These are phyloP conservation scores for Agapornis canus DNA, from an alignment of 2,797 vertebrate species.

Conservation along the genomic window DNA sequence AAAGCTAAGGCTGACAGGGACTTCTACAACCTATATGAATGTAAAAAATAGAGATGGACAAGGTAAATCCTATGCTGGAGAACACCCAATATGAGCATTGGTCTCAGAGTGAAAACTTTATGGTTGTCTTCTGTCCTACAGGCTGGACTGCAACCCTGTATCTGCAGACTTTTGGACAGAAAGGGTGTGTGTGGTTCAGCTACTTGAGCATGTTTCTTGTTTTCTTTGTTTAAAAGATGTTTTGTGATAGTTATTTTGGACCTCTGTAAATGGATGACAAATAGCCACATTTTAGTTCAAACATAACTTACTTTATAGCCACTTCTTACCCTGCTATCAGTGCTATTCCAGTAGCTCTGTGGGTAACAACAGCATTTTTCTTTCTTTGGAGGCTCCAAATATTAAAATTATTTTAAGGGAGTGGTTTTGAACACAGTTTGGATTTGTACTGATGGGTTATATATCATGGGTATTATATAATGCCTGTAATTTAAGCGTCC, in stretches of 20 bases:
- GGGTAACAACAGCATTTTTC: neutral
- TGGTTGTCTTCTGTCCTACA: neutral
- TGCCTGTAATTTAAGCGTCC: slow-evolving; percentile 1
- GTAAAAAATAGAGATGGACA: neutral
- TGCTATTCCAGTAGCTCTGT: slow-evolving; percentile 6
- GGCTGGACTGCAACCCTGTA: neutral
- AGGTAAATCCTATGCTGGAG: neutral
- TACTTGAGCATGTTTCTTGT: neutral
- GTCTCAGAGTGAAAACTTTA: neutral
- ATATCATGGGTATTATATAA: slow-evolving; percentile 27
- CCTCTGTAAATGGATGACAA: slow-evolving; percentile 6
- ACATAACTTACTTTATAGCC: neutral
- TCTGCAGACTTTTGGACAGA: neutral
- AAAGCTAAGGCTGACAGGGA: neutral
- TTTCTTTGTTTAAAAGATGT: slow-evolving; percentile 3
- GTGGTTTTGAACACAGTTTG: slow-evolving; percentile 3
- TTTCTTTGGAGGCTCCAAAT: neutral
- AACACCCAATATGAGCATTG: neutral
- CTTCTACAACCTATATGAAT: neutral
- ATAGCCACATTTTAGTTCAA: slow-evolving; percentile 22
- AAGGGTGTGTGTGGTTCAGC: neutral
- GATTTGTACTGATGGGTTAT: neutral
- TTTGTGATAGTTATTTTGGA: neutral
- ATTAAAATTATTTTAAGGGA: neutral
- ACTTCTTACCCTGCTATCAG: neutral